phyloP scores from a whole-genome alignment of 2,113 vertebrate genomes.

The Tylochromis polylepis region DNA sequence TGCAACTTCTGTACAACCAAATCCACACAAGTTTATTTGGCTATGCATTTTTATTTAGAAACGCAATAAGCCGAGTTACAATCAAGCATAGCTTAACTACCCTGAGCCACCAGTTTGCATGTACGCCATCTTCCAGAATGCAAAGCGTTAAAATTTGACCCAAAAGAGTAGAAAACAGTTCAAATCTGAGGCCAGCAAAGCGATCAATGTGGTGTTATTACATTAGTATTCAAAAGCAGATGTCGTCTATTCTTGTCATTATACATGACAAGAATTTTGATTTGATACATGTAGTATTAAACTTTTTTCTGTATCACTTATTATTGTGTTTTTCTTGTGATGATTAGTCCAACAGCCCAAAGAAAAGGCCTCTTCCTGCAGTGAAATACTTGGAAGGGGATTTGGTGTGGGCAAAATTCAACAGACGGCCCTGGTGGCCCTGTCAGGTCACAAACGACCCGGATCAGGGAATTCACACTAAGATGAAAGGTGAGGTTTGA shows the following conservation, averaged over 20 bases:
- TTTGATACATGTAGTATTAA: neutral
- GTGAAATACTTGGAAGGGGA: slow-evolving; percentile 85
- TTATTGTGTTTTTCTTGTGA: slow-evolving; percentile 34
- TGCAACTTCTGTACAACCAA: neutral
- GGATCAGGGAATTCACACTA: slow-evolving; percentile 80
- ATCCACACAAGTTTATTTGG: neutral
- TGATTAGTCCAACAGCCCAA: slow-evolving; percentile 80
- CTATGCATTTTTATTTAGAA: too few species aligned
- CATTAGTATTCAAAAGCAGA: neutral
- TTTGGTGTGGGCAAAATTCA: slow-evolving; percentile 97
- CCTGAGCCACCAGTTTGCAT: neutral
- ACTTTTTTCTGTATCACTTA: neutral
- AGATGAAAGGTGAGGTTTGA: slow-evolving; percentile 86
- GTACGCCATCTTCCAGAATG: neutral
- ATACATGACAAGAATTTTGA: neutral
- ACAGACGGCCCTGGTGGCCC: slow-evolving; percentile 96
- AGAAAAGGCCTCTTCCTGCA: slow-evolving; percentile 81
- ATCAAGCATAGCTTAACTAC: neutral
- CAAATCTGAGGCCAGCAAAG: neutral
- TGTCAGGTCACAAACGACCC: slow-evolving; percentile 85
- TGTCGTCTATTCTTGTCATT: neutral
- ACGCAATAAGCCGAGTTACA: too few species aligned
- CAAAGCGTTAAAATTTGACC: neutral
- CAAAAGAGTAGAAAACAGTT: neutral
- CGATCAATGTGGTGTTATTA: neutral